Evolutionary conservation across 1,140 invertebrate genomes (phyloP).

Genomic region (Drosophila dunni): DNA sequence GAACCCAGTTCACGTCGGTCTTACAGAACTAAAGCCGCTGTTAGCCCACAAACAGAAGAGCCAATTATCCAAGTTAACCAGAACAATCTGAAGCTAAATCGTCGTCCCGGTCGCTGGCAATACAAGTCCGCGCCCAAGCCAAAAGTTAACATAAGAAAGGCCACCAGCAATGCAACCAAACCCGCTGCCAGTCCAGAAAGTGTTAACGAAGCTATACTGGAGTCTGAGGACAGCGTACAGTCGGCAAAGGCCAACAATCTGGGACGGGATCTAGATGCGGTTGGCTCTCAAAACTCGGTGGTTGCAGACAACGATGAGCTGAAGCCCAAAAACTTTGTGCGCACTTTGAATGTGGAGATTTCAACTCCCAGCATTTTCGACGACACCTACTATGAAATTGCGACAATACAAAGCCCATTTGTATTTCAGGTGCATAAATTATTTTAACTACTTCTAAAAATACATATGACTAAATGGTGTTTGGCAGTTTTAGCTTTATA

Average conservation of each 20-base stretch:
- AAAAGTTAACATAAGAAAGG: constrained; percentile 91
- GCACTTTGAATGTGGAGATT: constrained; percentile 93
- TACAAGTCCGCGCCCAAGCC: constrained; percentile 95
- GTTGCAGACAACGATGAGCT: constrained; percentile 86
- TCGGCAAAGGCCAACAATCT: constrained; percentile 47
- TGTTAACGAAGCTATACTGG: constrained; percentile 42
- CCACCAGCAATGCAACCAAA: constrained; percentile 36
- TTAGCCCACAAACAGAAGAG: constrained; percentile 86
- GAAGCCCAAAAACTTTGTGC: constrained; percentile 87
- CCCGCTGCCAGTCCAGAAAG: constrained; percentile 36
- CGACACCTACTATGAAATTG: constrained; percentile 94
- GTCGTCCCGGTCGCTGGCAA: constrained; percentile 92
- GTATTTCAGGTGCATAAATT: constrained; percentile 90
- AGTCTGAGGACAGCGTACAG: constrained; percentile 36
- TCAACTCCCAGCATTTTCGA: constrained; percentile 93
- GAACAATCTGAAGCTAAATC: constrained; percentile 91
- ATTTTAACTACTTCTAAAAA: neutral
- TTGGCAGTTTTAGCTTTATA: neutral
- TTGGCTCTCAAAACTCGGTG: constrained; percentile 88
- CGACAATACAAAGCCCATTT: constrained; percentile 94
- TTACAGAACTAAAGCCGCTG: constrained; percentile 86
- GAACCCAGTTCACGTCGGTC: constrained; percentile 85
- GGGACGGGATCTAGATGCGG: constrained; percentile 87
- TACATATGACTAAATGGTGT: neutral
- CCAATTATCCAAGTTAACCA: constrained; percentile 86